Evolutionary conservation across 1,140 invertebrate species (phyloP).

Genomic region (Ctenoplectra terminalis): DNA sequence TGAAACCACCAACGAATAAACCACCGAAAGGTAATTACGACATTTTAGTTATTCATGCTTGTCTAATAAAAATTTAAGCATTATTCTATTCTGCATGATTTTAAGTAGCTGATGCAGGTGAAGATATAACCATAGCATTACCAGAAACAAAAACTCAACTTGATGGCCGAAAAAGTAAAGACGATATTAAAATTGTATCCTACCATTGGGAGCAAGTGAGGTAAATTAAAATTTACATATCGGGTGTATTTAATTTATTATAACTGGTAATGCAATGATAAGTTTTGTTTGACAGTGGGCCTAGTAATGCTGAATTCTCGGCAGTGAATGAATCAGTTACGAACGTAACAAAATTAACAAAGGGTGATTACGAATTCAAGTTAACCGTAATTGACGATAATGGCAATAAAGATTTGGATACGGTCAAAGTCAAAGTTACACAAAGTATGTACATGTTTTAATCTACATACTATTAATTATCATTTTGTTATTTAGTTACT

Average conservation of each 20-base stretch:
- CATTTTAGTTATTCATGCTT: neutral
- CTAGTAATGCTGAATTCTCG: slow-evolving; percentile 82
- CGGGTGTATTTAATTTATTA: neutral
- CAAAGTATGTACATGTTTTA: slow-evolving; percentile 89
- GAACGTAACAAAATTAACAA: slow-evolving; percentile 91
- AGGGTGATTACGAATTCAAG: slow-evolving; percentile 93
- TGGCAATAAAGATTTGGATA: slow-evolving; percentile 89
- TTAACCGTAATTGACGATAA: slow-evolving; percentile 93
- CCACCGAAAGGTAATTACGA: slow-evolving; percentile 87
- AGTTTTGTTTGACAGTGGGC: slow-evolving; percentile 82
- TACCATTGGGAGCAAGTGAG: slow-evolving; percentile 92
- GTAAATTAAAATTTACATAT: slow-evolving; percentile 53
- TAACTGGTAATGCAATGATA: neutral
- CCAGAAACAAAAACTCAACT: slow-evolving; percentile 90
- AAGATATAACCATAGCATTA: slow-evolving; percentile 88
- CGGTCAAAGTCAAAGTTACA: slow-evolving; percentile 91
- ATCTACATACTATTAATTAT: neutral
- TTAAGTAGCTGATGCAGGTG: slow-evolving; percentile 85
- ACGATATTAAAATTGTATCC: slow-evolving; percentile 91
- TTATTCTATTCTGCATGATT: slow-evolving; percentile 39
- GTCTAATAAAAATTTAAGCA: neutral
- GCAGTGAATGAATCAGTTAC: slow-evolving; percentile 85
- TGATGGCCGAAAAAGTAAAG: slow-evolving; percentile 92
- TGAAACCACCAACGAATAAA: slow-evolving; percentile 93
- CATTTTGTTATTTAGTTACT: slow-evolving; percentile 15